phyloP scores from a whole-genome alignment of 92 coral and sea anemone genomes.

The Siderastrea siderea region DNA sequence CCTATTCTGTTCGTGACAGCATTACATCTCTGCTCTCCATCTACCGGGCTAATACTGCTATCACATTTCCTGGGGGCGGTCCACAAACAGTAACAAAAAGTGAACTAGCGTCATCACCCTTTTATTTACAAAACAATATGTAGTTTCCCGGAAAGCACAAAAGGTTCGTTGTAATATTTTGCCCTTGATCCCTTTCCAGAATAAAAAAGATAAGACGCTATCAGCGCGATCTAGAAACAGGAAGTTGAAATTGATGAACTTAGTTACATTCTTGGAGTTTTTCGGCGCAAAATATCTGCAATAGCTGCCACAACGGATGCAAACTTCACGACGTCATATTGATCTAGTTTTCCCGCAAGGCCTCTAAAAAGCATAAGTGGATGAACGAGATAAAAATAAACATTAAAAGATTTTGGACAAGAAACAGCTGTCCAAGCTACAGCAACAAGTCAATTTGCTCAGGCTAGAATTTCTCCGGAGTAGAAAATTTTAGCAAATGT shows the following conservation, averaged over 20 bases:
- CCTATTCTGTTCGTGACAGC: constrained; percentile 18
- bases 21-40: not conserved
- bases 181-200: too few relatives aligned
- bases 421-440: too few relatives aligned
- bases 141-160: too few relatives aligned
- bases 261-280: not conserved
- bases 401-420: too few relatives aligned
- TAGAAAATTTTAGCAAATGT: too few relatives aligned
- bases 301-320: not conserved
- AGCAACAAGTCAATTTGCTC: too few relatives aligned
- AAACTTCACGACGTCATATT: not conserved
- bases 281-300: too few relatives aligned
- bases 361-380: not conserved
- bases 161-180: too few relatives aligned
- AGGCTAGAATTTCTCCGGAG: too few relatives aligned
- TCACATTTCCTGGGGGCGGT: constrained; percentile 29
- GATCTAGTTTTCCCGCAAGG: constrained; percentile 2
- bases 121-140: not conserved
- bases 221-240: not conserved
- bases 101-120: constrained; percentile 17
- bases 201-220: too few relatives aligned
- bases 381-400: not conserved
- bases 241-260: not conserved
- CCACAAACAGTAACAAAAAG: not conserved
- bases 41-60: not conserved